These are phyloP conservation scores for Hydrocynus forskahlii DNA, from an alignment of 2,797 vertebrate genomes.

Conservation along the genomic window DNA sequence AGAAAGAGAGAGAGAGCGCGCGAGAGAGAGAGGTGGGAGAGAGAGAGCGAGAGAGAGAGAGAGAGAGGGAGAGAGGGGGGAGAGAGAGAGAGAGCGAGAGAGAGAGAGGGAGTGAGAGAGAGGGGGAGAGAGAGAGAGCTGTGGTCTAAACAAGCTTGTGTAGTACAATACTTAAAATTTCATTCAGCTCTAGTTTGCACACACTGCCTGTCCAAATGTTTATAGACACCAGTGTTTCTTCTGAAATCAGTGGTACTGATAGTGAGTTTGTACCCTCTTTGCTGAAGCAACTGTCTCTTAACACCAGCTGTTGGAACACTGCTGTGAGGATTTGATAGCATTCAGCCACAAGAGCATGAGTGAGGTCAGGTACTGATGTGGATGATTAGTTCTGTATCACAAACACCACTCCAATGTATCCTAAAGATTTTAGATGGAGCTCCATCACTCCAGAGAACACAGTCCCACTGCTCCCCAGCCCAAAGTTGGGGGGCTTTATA, in stretches of 20 bases:
- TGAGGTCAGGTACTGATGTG: neutral
- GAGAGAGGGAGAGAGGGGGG: conserved; percentile 11
- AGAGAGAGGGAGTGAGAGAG: conserved; percentile 11
- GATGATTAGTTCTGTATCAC: neutral
- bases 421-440: neutral
- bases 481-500: neutral
- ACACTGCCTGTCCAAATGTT: neutral
- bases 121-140: neutral
- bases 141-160: too few species aligned
- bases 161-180: too few species aligned
- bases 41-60: conserved; percentile 5
- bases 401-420: neutral
- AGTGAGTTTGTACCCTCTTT: neutral
- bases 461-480: neutral
- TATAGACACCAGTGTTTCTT: neutral
- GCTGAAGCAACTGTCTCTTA: too few species aligned
- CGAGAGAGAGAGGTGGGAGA: too few species aligned
- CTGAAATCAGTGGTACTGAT: neutral
- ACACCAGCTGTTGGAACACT: too few species aligned
- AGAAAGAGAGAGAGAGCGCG: conserved; percentile 4
- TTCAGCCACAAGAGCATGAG: neutral
- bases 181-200: too few species aligned
- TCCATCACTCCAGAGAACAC: neutral
- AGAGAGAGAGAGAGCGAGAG: conserved; percentile 1
- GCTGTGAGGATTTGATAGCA: too few species aligned